Conservation (phyloP, 2,888 invertebrate species). For the Megaustenia siamemsis region DNA sequence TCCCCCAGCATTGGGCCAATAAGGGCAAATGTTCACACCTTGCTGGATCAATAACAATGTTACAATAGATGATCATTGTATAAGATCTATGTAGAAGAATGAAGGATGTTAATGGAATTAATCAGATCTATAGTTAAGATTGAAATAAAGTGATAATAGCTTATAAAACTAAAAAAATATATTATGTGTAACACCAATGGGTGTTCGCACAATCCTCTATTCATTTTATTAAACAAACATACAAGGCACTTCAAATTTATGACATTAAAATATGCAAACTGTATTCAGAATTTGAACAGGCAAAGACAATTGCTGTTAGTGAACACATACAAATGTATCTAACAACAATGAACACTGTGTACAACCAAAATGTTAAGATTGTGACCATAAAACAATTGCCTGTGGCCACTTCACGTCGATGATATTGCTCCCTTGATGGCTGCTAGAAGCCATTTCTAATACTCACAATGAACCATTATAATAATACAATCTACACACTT, state of each 20-base stretch:
- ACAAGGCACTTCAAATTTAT: slow-evolving; percentile 9
- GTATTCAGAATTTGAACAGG: background rate
- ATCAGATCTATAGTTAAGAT: too few relatives aligned
- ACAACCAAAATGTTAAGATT: background rate
- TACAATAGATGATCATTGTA: too few relatives aligned
- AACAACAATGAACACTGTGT: background rate
- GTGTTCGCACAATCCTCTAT: background rate
- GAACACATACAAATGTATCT: background rate
- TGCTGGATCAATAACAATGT: too few relatives aligned
- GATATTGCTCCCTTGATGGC: background rate
- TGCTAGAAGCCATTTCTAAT: background rate
- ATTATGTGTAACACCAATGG: too few relatives aligned
- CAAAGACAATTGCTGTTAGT: background rate
- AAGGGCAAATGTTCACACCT: too few relatives aligned
- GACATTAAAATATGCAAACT: background rate
- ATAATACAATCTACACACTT: slow-evolving; percentile 67
- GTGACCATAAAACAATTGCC: background rate
- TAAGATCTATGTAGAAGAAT: too few relatives aligned
- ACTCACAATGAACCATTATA: background rate
- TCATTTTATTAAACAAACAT: background rate
- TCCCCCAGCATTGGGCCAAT: too few relatives aligned
- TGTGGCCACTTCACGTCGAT: background rate
- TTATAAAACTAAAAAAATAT: too few relatives aligned
- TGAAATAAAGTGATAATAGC: too few relatives aligned
- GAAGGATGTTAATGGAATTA: too few relatives aligned